Base-by-base conservation (phyloP, 2,888 invertebrate species). In the Luperina nickerlii region DNA sequence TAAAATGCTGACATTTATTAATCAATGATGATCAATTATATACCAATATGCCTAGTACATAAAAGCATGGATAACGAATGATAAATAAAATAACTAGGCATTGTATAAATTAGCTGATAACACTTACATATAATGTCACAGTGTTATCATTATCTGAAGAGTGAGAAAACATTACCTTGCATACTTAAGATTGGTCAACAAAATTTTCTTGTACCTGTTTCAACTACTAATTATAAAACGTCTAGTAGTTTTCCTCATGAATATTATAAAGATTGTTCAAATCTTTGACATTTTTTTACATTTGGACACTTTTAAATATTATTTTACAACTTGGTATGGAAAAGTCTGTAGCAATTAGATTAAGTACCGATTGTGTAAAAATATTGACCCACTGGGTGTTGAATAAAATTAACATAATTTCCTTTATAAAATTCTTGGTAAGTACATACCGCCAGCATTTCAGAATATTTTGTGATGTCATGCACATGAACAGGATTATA, bases 61-160 rank as follows among this genome's bases (percentile, higher is more conserved):
- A 66, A 62, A 60, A 78, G 70, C 18, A 18, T 63, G 13, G 45
- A 68, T 70, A 79, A 67, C 7, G 71, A 65, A 48, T 48, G 68
- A 85, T 74, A 32, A 62, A 68, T 78, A 66, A 62, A 62, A 71
- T 78, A 77, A 78, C 27, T 66, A 67, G 42, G 66, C 69, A 60
- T 82, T 86, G 79, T 81, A 62, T 74, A 65, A 74, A 69, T 74
- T 81, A 63, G 60, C 42, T 73, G 80, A 88, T 88, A 85, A 78
- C 7, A 68, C 32, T 57, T 65, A 42, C 27, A 27, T 69, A 45
- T 45, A 45, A 45, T 11, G 11, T 45, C 65, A 70, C 38, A 67
- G 27, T 66, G 42, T 77, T 80, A 80, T 76, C 76, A 57, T 62
- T 82, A 73, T 69, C 24, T 2, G 24, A 9, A 70, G 42, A 63